Conservation (phyloP, 2,113 vertebrate genomes). For the Atrichornis clamosus region DNA sequence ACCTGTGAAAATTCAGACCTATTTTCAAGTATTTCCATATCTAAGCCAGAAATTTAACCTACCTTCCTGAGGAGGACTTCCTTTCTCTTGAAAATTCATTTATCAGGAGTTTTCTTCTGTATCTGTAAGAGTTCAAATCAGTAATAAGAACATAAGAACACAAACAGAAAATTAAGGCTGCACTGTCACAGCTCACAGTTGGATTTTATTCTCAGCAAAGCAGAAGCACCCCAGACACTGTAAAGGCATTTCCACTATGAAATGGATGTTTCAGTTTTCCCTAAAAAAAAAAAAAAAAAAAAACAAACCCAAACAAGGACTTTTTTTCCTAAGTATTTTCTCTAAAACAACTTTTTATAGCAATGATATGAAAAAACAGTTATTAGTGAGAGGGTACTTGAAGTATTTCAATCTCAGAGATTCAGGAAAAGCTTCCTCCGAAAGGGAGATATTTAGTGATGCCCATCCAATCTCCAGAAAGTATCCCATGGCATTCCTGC, state of each 20-base stretch:
- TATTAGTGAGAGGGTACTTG: neutral
- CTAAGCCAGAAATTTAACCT: neutral
- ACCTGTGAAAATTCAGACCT: neutral
- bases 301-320: too few species aligned
- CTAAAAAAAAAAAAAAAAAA: neutral
- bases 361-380: fast-evolving
- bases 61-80: constrained; percentile 89
- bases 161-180: neutral
- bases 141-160: neutral
- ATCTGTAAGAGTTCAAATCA: constrained; percentile 72
- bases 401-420: neutral
- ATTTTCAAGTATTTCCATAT: neutral
- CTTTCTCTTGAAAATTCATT: constrained; percentile 84
- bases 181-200: neutral
- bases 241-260: neutral
- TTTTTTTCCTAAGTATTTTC: neutral
- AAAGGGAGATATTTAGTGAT: neutral
- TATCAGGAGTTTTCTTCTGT: constrained; percentile 89
- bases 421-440: neutral
- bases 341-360: neutral
- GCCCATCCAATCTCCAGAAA: neutral
- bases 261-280: neutral
- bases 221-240: neutral
- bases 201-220: neutral
- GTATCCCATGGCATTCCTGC: neutral